Evolutionary conservation across 2,888 invertebrate genomes (phyloP), one percentile per base, ranked within the genome.

Genomic region (Chymomyza caudatula): DNA sequence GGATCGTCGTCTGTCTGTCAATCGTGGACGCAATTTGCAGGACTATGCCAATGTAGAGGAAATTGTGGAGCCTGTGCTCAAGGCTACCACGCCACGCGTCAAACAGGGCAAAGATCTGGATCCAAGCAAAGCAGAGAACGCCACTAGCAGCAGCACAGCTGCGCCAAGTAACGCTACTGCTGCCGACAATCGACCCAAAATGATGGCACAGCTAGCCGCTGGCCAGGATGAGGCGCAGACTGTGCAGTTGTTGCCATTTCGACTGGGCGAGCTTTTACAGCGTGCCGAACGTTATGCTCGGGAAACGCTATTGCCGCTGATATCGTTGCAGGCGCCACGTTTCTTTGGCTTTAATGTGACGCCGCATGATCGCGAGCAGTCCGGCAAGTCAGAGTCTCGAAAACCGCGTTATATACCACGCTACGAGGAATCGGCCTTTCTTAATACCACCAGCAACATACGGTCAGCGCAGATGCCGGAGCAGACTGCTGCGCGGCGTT

Each of bases 271-370:
- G 3, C 93, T 96, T 89, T 92, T 96, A 54, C 94, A 96, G 44
- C 93, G 95, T 76, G 96, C 96, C 0, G 96, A 96, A 85, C 92
- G 94, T 56, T 96, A 96, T 88, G 95, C 96, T 0, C 92, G 95
- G 60, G 94, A 95, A 87, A 95, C 95, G 0, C 91, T 96, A 1
- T 88, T 95, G 60, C 95, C 95, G 0, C 88, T 96, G 4, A 95
- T 96, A 8, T 95, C 95, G 13, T 94, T 94, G 52, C 95, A 95
- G 88, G 95, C 95, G 0, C 95, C 96, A 0, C 93, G 93, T 64
- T 93, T 95, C 69, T 93, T 93, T 8, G 92, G 93, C 74, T 93
- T 93, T 72, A 85, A 87, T 73, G 82, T 87, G 2, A 80, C 76
- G 2, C 76, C 82, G 0, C 71, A 67, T 2, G 78, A 80, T 6